Base-by-base conservation (phyloP, 2,888 invertebrate genomes). In the Zhuqinia jingwanae region DNA sequence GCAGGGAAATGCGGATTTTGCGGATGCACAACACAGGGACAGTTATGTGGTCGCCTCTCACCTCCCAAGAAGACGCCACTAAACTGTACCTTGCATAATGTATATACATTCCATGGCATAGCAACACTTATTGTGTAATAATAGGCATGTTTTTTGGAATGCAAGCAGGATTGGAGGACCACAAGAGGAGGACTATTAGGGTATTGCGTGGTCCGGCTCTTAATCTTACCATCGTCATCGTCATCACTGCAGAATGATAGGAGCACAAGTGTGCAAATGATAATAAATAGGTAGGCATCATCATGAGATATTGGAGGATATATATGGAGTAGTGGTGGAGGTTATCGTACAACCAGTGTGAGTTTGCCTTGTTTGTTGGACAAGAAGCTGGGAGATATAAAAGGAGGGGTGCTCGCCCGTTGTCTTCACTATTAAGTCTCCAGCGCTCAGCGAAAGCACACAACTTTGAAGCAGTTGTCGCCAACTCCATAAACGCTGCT, bases 1-100 rank as follows among this genome's bases (percentile, higher is more conserved):
- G 20, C 20, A 58, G 3, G 13, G 13, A n/a, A 50, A 10, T 50
- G 5, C 13, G 5, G 50, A 50, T 2, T n/a, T 17, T 17, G n/a
- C 17, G 6, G 2, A 53, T 65, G 65, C 30, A 65, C 30, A 27
- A 27, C 30, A 65, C 30, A 27, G 65, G 65, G 36, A 42, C 30
- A 65, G 65, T 65, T 36, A 30, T 65, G 42, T 36, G 36, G 68
- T 68, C 68, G 45, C 58, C 60, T 80, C 45, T 68, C 80, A 56
- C 80, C 80, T 80, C 80, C 80, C 80, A 80, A 70, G 80, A 80
- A 50, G 80, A 80, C 53, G 80, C 68, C 77, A 47, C 60, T 36
- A 36, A n/a, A n/a, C n/a, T n/a, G n/a, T n/a, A n/a, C n/a, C n/a
- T n/a, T n/a, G n/a, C n/a, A n/a, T n/a, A n/a, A n/a, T n/a, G n/a